These are phyloP conservation scores for Drosophila insularis DNA, from an alignment of 1,140 invertebrate species.

Conservation along the genomic window DNA sequence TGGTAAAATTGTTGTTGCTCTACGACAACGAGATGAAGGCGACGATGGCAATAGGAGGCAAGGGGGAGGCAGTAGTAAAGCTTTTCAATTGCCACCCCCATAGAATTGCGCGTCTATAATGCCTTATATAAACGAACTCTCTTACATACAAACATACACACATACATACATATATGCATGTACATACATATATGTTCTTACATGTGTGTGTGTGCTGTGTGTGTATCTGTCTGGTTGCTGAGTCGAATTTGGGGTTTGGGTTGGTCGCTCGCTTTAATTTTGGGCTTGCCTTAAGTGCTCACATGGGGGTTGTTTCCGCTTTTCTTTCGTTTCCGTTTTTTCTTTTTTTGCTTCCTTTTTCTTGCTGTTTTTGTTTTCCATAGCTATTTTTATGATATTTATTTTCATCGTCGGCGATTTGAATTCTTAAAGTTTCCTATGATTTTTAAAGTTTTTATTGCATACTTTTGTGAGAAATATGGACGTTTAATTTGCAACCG, in stretches of 20 bases:
- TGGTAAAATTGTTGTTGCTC: constrained; percentile 12
- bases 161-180: constrained; percentile 12
- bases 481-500: constrained; percentile 32
- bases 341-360: constrained; percentile 14
- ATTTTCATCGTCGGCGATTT: constrained; percentile 16
- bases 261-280: constrained; percentile 70
- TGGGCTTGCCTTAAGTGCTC: constrained; percentile 78
- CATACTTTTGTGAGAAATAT: constrained; percentile 56
- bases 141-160: constrained; percentile 8
- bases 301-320: constrained; percentile 74
- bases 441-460: constrained; percentile 45
- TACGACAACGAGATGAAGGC: constrained; percentile 21
- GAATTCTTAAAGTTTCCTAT: constrained; percentile 36
- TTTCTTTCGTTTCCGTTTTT: constrained; percentile 17
- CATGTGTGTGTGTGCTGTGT: constrained; percentile 23
- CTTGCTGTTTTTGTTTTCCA: constrained; percentile 17
- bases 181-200: constrained; percentile 9
- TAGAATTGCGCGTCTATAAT: constrained; percentile 76
- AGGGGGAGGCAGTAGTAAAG: constrained; percentile 64
- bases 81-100: constrained; percentile 78
- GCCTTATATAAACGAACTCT: constrained; percentile 70
- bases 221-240: constrained; percentile 52
- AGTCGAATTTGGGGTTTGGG: constrained; percentile 33
- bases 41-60: constrained; percentile 36
- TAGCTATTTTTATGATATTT: constrained; percentile 40